These are phyloP conservation scores for Thymelicus acteon DNA, from an alignment of 2,888 invertebrate species.

Conservation along the genomic window DNA sequence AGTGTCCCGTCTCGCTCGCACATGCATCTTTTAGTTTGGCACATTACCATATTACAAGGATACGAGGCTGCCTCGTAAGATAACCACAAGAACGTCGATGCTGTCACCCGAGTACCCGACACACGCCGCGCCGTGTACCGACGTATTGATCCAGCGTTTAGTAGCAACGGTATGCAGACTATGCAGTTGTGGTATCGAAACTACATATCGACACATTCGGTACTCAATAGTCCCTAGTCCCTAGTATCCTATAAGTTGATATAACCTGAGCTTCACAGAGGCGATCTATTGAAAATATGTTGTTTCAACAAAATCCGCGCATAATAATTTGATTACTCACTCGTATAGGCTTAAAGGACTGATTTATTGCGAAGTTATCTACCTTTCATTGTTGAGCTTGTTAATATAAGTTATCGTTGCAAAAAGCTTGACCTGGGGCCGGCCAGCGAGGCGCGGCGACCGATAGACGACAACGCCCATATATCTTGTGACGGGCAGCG, in stretches of 20 bases:
- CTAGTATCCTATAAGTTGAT: conserved; percentile 14
- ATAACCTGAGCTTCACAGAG: conserved; percentile 22
- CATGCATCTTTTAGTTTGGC: conserved; percentile 44
- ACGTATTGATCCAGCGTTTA: conserved; percentile 46
- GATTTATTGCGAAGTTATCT: conserved; percentile 17
- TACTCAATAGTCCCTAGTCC: conserved; percentile 16
- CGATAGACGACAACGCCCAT: conserved; percentile 64
- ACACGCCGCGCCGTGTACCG: conserved; percentile 40
- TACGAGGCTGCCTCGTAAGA: conserved; percentile 42
- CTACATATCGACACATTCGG: conserved; percentile 25
- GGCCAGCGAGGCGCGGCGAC: conserved; percentile 53
- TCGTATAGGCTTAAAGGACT: background rate
- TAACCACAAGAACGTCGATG: conserved; percentile 45
- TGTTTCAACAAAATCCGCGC: background rate
- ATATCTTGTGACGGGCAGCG: conserved; percentile 63
- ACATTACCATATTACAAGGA: conserved; percentile 42
- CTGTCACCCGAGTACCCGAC: conserved; percentile 38
- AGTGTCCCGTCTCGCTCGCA: conserved; percentile 59
- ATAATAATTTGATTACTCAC: conserved; percentile 11
- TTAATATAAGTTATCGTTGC: conserved; percentile 39
- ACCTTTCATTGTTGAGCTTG: conserved; percentile 23
- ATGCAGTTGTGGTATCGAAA: conserved; percentile 36
- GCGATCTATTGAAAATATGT: conserved; percentile 14
- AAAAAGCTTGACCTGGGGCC: conserved; percentile 40
- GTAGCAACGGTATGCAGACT: conserved; percentile 42